Conservation (phyloP, 2,113 vertebrate genomes). For the Chloebia gouldiae region DNA sequence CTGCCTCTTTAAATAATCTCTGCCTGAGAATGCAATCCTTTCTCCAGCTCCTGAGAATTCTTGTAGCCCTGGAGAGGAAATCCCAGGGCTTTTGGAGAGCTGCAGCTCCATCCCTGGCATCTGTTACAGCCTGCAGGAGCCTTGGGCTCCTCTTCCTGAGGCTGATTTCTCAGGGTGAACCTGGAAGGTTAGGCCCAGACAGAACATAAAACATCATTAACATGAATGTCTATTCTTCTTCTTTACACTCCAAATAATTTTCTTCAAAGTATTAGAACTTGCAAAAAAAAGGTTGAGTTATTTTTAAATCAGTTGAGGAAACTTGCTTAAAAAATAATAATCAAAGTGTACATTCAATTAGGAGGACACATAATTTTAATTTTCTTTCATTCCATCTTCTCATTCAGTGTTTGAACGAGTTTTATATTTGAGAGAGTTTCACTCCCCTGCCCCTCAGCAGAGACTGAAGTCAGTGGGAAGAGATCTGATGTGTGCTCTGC, state of each 20-base stretch:
- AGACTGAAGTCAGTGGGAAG: not conserved
- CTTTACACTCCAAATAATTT: not conserved
- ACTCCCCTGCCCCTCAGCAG: not conserved
- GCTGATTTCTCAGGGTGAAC: not conserved
- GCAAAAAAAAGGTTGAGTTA: rapidly evolving
- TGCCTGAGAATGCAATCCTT: not conserved
- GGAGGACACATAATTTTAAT: not conserved
- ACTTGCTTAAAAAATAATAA: not conserved
- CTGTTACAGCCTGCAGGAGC: not conserved
- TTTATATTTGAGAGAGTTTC: not conserved
- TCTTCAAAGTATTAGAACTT: not conserved
- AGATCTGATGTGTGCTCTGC: not conserved
- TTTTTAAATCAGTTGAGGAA: not conserved
- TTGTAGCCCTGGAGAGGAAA: not conserved
- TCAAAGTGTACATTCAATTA: not conserved
- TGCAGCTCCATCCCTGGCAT: not conserved
- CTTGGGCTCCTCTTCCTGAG: not conserved
- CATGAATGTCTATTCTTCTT: not conserved
- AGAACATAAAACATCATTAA: not conserved
- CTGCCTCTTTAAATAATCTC: not conserved
- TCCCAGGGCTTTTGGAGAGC: not conserved
- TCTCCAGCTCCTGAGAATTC: not conserved
- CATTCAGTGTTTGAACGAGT: not conserved
- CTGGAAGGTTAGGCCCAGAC: not conserved
- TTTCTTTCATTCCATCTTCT: not conserved